phyloP scores from a whole-genome alignment of 2,797 vertebrate species.

The Anabas testudineus region DNA sequence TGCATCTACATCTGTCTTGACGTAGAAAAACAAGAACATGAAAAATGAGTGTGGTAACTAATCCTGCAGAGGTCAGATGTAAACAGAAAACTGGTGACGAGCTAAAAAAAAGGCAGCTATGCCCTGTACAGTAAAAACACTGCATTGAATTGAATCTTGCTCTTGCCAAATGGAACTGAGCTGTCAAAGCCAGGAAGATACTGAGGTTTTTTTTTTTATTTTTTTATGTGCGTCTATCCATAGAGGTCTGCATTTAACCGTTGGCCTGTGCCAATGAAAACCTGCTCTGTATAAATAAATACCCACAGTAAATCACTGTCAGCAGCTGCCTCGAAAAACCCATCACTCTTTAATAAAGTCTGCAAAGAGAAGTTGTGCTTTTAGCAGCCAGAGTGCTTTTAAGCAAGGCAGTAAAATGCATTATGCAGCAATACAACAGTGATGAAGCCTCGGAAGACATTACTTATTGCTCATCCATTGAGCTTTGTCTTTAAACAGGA shows the following conservation, averaged over 20 bases:
- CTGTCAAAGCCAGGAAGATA: constrained; percentile 59
- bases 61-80: constrained; percentile 56
- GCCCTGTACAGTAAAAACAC: constrained; percentile 47
- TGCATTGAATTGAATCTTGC: constrained; percentile 34
- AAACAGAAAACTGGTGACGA: constrained; percentile 58
- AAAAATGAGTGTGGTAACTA: constrained; percentile 61
- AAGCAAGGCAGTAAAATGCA: constrained; percentile 47
- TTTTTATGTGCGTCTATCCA: constrained; percentile 58
- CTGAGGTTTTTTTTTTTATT: constrained; percentile 27
- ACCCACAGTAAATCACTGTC: constrained; percentile 65
- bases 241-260: constrained; percentile 55
- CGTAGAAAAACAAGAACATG: constrained; percentile 60
- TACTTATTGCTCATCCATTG: constrained; percentile 23
- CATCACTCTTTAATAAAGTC: constrained; percentile 59
- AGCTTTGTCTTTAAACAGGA: constrained; percentile 30
- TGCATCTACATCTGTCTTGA: constrained; percentile 60
- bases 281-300: constrained; percentile 69
- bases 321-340: constrained; percentile 62
- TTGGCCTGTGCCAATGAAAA: constrained; percentile 66
- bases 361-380: constrained; percentile 38
- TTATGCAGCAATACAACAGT: constrained; percentile 38
- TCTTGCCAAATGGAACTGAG: constrained; percentile 59
- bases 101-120: constrained; percentile 50
- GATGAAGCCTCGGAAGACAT: constrained; percentile 15
- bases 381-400: constrained; percentile 50